Conservation (phyloP, 2,888 invertebrate species). For the Xiphydria camelus region DNA sequence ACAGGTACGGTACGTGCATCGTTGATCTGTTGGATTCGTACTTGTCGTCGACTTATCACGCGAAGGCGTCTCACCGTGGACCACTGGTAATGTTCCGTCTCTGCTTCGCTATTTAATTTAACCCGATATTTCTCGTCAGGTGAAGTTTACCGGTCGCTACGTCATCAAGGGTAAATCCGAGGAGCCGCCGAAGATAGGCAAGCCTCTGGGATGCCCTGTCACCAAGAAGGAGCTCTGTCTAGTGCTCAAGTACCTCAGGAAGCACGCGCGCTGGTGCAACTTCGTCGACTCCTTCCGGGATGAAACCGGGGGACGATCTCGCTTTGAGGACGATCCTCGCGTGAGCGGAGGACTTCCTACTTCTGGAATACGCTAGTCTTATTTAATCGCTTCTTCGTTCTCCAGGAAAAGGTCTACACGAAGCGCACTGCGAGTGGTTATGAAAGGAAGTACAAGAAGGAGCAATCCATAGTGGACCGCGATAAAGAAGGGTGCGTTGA, state of each 20-base stretch:
- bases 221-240: conserved; percentile 16
- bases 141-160: conserved; percentile 20
- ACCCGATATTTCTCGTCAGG: conserved; percentile 5
- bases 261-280: conserved; percentile 25
- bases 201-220: conserved; percentile 20
- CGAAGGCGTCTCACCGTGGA: conserved; percentile 18
- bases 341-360: too few relatives aligned
- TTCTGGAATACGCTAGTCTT: too few relatives aligned
- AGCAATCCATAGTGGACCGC: conserved; percentile 10
- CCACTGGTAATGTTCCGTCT: conserved; percentile 15
- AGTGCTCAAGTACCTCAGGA: conserved; percentile 21
- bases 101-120: too few relatives aligned
- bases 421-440: conserved; percentile 16
- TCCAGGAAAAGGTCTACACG: conserved; percentile 18
- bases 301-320: conserved; percentile 6
- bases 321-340: conserved; percentile 14
- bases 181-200: conserved; percentile 23
- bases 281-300: conserved; percentile 19
- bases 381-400: too few relatives aligned
- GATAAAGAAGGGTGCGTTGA: too few relatives aligned
- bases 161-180: conserved; percentile 22
- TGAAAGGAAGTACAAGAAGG: conserved; percentile 22
- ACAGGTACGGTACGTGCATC: conserved; percentile 24
- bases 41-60: conserved; percentile 20
- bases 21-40: conserved; percentile 25